Conservation (phyloP, 2,797 vertebrate species). For the Gastrophryne carolinensis region DNA sequence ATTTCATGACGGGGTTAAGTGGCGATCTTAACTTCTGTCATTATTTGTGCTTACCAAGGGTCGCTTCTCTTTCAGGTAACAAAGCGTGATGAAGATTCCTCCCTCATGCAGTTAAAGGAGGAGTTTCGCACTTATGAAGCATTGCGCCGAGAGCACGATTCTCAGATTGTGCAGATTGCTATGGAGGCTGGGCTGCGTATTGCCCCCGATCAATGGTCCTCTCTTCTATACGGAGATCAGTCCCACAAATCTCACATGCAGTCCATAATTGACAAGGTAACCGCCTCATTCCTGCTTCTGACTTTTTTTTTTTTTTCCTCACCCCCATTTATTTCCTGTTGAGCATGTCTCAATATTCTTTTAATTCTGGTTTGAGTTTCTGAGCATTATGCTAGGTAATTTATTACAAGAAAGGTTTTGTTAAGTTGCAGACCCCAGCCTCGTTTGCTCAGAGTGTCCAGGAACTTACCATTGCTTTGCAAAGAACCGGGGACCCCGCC, state of each 20-base stretch:
- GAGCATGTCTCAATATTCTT: background rate
- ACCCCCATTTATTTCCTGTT: background rate
- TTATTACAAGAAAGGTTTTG: slow-evolving; percentile 58
- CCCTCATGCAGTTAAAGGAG: slow-evolving; percentile 97
- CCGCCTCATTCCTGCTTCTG: slow-evolving; percentile 44
- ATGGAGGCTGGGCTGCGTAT: slow-evolving; percentile 98
- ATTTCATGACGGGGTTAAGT: no score
- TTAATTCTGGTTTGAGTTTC: background rate
- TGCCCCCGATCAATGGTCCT: slow-evolving; percentile 99
- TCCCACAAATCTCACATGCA: slow-evolving; percentile 99
- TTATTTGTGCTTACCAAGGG: no score
- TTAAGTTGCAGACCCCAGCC: slow-evolving; percentile 97
- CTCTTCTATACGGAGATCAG: slow-evolving; percentile 93
- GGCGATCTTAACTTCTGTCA: no score
- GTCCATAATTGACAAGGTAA: slow-evolving; percentile 98
- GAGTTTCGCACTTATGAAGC: slow-evolving; percentile 97
- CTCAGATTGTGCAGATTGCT: slow-evolving; percentile 97
- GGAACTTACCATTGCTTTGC: slow-evolving; percentile 96
- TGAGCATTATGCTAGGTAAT: slow-evolving; percentile 57
- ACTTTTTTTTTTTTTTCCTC: background rate
- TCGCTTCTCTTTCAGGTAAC: slow-evolving; percentile 90
- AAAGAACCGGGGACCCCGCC: slow-evolving; percentile 97
- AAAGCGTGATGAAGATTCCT: slow-evolving; percentile 97
- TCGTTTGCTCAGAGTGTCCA: slow-evolving; percentile 99
- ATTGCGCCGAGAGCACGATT: slow-evolving; percentile 92